phyloP scores from a whole-genome alignment of 1,140 invertebrate species.

The Magallana angulata region DNA sequence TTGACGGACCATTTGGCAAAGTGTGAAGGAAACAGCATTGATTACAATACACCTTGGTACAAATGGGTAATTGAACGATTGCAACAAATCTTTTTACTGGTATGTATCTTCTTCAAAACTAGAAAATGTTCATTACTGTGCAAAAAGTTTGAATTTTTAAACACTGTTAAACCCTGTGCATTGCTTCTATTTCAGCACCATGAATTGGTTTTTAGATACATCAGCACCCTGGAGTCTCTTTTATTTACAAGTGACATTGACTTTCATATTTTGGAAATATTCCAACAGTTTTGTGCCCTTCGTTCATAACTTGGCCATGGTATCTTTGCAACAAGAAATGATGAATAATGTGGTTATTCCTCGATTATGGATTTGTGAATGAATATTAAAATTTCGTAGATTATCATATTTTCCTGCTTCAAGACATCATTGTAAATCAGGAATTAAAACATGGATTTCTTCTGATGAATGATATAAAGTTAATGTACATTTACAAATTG shows the following conservation, averaged over 20 bases:
- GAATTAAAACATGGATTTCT: too few relatives aligned
- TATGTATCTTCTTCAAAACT: conserved; percentile 81
- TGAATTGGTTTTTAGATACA: conserved; percentile 98
- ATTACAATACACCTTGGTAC: conserved; percentile 98
- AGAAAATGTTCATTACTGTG: neutral
- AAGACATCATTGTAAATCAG: too few relatives aligned
- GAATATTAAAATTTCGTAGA: too few relatives aligned
- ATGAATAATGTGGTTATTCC: too few relatives aligned
- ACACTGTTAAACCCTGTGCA: too few relatives aligned
- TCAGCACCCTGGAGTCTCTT: conserved; percentile 94
- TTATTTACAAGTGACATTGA: conserved; percentile 98
- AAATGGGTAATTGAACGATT: conserved; percentile 96
- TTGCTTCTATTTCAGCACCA: conserved; percentile 86
- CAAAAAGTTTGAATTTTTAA: too few relatives aligned
- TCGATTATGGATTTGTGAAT: too few relatives aligned
- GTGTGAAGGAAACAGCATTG: conserved; percentile 94
- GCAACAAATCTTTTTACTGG: conserved; percentile 96
- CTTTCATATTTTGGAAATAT: conserved; percentile 96
- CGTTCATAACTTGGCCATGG: conserved; percentile 71
- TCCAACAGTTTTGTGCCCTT: conserved; percentile 96
- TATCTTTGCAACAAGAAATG: too few relatives aligned
- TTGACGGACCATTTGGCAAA: conserved; percentile 96
- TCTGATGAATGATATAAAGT: too few relatives aligned
- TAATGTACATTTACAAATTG: too few relatives aligned
- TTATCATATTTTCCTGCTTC: too few relatives aligned